A percentile compares a stretch with the other conserved stretches of the same genome.
These are phyloP conservation scores for Sakesphorus luctuosus DNA, from an alignment of 2,113 vertebrate genomes.

Conservation along the genomic window DNA sequence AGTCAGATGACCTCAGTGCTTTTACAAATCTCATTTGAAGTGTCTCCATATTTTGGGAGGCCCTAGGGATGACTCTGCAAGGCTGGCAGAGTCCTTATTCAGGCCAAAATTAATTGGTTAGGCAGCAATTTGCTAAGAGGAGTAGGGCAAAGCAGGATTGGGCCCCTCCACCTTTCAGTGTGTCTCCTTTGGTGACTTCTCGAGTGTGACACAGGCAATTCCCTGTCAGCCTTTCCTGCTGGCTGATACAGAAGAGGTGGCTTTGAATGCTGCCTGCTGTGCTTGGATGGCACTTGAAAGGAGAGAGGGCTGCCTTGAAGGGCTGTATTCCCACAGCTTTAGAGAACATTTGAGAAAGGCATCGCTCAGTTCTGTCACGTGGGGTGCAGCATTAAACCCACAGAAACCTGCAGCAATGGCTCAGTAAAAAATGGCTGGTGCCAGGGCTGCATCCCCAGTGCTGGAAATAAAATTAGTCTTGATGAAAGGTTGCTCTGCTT, in stretches of 20 bases:
- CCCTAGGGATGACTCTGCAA: background rate
- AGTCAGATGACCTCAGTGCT: background rate
- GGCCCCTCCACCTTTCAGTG: background rate
- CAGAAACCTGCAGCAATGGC: background rate
- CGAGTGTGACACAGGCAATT: slow-evolving; percentile 24
- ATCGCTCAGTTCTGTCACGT: accelerated
- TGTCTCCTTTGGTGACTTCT: slow-evolving; percentile 33
- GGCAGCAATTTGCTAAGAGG: background rate
- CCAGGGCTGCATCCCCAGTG: background rate
- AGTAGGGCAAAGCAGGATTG: background rate
- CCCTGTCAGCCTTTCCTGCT: slow-evolving; percentile 8
- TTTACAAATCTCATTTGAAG: background rate
- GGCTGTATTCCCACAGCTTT: slow-evolving; percentile 5
- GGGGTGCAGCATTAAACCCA: background rate
- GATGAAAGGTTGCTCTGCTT: background rate
- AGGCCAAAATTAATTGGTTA: background rate
- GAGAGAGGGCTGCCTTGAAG: background rate
- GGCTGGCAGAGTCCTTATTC: background rate
- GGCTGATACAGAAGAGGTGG: slow-evolving; percentile 30
- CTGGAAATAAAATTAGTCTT: background rate
- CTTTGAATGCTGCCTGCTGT: slow-evolving; percentile 52
- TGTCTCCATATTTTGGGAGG: background rate
- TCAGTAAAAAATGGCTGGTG: background rate
- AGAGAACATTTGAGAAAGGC: background rate
- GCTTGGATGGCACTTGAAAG: slow-evolving; percentile 28